These are phyloP conservation scores for Nymphicus hollandicus DNA, from an alignment of 2,113 vertebrate species.

Conservation along the genomic window DNA sequence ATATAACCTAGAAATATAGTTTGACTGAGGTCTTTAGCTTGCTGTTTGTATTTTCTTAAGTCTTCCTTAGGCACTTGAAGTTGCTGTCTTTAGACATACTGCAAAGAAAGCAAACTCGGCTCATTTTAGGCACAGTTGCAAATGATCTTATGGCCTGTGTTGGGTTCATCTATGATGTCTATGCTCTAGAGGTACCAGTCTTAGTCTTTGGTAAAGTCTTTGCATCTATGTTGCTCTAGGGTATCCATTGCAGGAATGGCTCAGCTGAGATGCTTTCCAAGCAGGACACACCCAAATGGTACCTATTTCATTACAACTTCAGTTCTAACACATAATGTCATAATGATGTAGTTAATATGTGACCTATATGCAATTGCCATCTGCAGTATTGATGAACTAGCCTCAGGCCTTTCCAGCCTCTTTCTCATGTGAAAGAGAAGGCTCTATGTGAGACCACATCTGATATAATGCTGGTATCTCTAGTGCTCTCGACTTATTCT, in stretches of 20 bases:
- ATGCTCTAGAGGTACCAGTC: fast-evolving
- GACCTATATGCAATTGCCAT: neutral
- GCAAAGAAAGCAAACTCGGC: neutral
- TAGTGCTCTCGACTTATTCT: neutral
- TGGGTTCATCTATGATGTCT: neutral
- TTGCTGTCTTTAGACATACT: neutral
- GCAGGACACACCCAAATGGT: neutral
- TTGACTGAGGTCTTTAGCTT: neutral
- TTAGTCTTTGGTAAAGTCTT: neutral
- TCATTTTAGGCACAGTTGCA: neutral
- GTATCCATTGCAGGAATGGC: neutral
- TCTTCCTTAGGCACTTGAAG: neutral
- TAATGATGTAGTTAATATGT: neutral
- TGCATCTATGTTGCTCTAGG: neutral
- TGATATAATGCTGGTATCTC: neutral
- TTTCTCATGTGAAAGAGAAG: neutral
- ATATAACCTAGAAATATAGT: neutral
- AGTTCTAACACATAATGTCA: neutral
- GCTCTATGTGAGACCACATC: neutral
- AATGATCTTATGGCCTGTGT: neutral
- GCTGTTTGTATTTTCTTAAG: neutral
- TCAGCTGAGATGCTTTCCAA: neutral
- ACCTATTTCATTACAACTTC: neutral
- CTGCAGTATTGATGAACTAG: neutral
- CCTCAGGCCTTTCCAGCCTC: neutral